Evolutionary conservation across 1,140 invertebrate species (phyloP), one percentile per base, ranked within the genome.

Genomic region (Scaptomyza graminum): DNA sequence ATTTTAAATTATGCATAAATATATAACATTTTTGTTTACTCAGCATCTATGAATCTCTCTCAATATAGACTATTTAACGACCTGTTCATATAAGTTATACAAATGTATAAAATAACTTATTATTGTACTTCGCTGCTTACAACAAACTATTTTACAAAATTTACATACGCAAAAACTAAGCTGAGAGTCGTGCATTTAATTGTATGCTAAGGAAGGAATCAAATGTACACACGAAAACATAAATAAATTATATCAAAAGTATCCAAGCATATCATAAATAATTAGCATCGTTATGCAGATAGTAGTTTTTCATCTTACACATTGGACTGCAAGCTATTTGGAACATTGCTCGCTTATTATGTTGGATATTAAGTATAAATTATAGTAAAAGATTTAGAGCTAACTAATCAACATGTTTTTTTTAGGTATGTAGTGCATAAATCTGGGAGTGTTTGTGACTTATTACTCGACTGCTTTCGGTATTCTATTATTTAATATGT

Each of bases 61-160:
- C 64, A 78, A 76, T 85, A 59, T 72, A 78, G 75, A 68, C 77
- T 76, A 78, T 82, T 77, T 68, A 75, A 74, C 65, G 75, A 83
- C 59, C 65, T 62, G 43, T 55, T 66, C 37, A 49, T 78, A 41
- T 78, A 41, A 64, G 54, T 77, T 69, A 75, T 63, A 74, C 56
- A 70, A 64, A 78, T 76, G 28, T 31, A 31, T 31, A 31, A 5
- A 76, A 81, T n/a, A 87, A 88, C 81, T 87, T 87, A 87, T 88
- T 87, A 87, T 87, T 87, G 83, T 87, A 87, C 83, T 87, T 87
- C 83, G 83, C 83, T 87, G 83, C 83, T 87, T 87, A 87, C 83
- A 87, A 87, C 83, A 87, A 87, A 87, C 83, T 87, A 87, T 87
- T 87, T 87, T 87, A 87, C 83, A 87, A 84, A 82, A 87, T 87